Evolutionary conservation across 2,797 vertebrate species (phyloP).

Genomic region (Uromys caudimaculatus): DNA sequence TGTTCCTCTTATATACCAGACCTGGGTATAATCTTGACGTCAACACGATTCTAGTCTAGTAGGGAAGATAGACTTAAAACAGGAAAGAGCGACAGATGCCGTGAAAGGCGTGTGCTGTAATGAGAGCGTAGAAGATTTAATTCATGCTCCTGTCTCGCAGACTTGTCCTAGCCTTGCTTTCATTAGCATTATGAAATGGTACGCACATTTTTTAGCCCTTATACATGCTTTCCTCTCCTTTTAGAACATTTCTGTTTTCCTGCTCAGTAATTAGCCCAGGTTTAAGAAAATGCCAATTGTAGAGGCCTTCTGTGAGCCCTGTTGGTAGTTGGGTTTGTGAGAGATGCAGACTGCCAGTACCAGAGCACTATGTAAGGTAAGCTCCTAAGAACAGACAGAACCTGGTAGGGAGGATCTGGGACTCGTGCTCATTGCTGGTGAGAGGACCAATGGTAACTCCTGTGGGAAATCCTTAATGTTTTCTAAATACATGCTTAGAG

Average conservation of each 20-base stretch:
- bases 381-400: not conserved
- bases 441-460: not conserved
- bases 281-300: conserved; percentile 18
- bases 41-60: not conserved
- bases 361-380: not conserved
- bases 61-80: not conserved
- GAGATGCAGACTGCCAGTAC: not conserved
- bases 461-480: conserved; percentile 24
- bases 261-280: not conserved
- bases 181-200: conserved; percentile 19
- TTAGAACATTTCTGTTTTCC: conserved; percentile 8
- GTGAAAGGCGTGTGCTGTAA: not conserved
- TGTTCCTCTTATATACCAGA: not conserved
- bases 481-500: not conserved
- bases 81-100: not conserved
- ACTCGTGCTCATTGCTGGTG: not conserved
- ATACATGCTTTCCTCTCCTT: not conserved
- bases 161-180: conserved; percentile 40
- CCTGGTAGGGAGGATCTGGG: not conserved
- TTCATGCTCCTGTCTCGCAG: conserved; percentile 41
- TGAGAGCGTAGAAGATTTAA: not conserved
- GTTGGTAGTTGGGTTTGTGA: not conserved
- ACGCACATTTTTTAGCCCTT: not conserved
- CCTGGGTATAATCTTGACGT: not conserved
- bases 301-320: not conserved